Evolutionary conservation across 2,888 invertebrate genomes (phyloP), one percentile per base, ranked within the genome.

Genomic region (Axea sp.): DNA sequence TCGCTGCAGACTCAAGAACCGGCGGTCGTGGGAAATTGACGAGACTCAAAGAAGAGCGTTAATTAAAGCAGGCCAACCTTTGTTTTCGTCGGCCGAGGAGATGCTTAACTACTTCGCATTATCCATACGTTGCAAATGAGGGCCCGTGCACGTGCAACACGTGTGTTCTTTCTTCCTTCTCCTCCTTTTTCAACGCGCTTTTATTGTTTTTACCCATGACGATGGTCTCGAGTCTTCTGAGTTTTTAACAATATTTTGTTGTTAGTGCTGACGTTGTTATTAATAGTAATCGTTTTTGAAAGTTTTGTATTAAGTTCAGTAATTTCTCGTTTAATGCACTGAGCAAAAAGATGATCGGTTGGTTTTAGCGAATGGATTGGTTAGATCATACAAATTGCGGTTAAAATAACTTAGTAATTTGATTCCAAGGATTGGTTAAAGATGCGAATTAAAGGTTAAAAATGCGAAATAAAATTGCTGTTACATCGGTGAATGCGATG

Each of bases 11-110:
- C 60, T 76, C 76, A 77, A 74, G 79, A 12, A 19, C 26, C 37
- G 28, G 51, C 51, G 45, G 80, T 77, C 83, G 83, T 84, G 84
- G 78, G 83, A 84, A 84, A 81, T 84, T 80, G 77, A 35, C 64
- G 53, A 73, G 78, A 74, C 77, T 67, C 45, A 51, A 47, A 57
- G 55, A 37, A 39, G 55, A 57, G 28, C 65, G 69, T 73, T 84
- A 83, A 84, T 84, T 84, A 83, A 81, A 80, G 73, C 76, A 69
- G 73, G 62, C 65, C 74, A 76, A 74, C 77, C 78, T 78, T 82
- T 81, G 79, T 81, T 78, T 83, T 81, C 78, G 62, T 17, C 65
- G 41, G 60, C 51, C 45, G 19, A 5, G 39, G 19, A 49, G 64
- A 65, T 47, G 37, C 45, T 67, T 45, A 37, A 59, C 55, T 55